phyloP scores from a whole-genome alignment of 2,888 invertebrate genomes.

The Perdita meconis region DNA sequence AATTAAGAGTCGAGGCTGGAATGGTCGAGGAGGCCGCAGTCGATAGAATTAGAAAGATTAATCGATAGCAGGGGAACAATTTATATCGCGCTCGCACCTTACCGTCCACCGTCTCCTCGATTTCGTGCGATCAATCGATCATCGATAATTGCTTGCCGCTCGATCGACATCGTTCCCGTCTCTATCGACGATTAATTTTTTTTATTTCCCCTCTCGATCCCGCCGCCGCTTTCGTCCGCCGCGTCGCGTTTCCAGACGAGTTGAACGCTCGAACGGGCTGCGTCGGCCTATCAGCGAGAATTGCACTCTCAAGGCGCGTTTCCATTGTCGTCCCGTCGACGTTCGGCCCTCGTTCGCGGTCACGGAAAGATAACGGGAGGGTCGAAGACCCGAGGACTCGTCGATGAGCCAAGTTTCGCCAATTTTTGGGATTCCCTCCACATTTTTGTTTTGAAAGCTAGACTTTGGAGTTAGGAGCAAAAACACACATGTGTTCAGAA shows the following conservation, averaged over 20 bases:
- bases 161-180: constrained; percentile 47
- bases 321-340: constrained; percentile 36
- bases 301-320: constrained; percentile 46
- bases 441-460: no score
- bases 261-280: constrained; percentile 40
- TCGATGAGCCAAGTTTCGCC: not conserved
- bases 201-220: constrained; percentile 9
- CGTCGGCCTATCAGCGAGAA: constrained; percentile 52
- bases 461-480: no score
- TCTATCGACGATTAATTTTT: constrained; percentile 46
- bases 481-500: no score
- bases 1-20: not conserved
- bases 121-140: constrained; percentile 52
- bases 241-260: constrained; percentile 41
- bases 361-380: constrained; percentile 7
- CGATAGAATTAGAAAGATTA: constrained; percentile 37
- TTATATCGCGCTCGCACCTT: constrained; percentile 34
- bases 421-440: not conserved
- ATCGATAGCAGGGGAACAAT: constrained; percentile 29
- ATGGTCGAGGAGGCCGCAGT: constrained; percentile 3
- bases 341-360: constrained; percentile 12
- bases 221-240: not conserved
- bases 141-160: constrained; percentile 56
- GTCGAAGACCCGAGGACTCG: constrained; percentile 24
- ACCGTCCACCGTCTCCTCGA: constrained; percentile 12